Percentiles rank a stretch among this genome's conserved stretches.
Conservation (phyloP, 2,888 invertebrate genomes). For the Epiblema foenella region DNA sequence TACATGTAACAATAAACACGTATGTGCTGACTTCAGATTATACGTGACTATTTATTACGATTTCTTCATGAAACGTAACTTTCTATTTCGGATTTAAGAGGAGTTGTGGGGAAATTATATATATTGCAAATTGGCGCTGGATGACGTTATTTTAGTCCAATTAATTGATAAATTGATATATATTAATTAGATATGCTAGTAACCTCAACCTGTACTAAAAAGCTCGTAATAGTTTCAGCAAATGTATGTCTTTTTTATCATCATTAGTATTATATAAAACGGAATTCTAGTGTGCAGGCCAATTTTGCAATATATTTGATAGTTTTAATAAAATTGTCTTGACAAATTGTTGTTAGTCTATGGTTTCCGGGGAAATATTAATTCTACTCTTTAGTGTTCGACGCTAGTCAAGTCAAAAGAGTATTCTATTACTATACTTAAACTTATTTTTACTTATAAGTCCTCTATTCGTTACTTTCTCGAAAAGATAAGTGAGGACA, state of each 20-base stretch:
- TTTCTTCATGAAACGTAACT: not conserved
- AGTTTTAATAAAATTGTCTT: not conserved
- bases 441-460: not conserved
- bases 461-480: not conserved
- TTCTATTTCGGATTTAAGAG: not conserved
- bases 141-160: not conserved
- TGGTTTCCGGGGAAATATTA: slow-evolving; percentile 8
- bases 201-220: not conserved
- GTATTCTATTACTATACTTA: slow-evolving; percentile 3
- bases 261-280: not conserved
- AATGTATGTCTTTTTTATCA: not conserved
- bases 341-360: not conserved
- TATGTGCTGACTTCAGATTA: not conserved
- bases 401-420: slow-evolving; percentile 32
- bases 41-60: not conserved
- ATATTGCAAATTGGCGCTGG: not conserved
- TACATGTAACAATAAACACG: not conserved
- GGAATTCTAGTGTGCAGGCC: not conserved
- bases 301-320: slow-evolving; percentile 4
- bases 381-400: slow-evolving; percentile 19
- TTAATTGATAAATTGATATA: not conserved
- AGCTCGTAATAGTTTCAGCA: not conserved
- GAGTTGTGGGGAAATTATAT: not conserved
- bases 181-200: not conserved
- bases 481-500: not conserved